Evolutionary conservation across 2,797 vertebrate genomes (phyloP), one percentile per base, ranked within the genome.

Genomic region (Parauchenoglanis punctatus): DNA sequence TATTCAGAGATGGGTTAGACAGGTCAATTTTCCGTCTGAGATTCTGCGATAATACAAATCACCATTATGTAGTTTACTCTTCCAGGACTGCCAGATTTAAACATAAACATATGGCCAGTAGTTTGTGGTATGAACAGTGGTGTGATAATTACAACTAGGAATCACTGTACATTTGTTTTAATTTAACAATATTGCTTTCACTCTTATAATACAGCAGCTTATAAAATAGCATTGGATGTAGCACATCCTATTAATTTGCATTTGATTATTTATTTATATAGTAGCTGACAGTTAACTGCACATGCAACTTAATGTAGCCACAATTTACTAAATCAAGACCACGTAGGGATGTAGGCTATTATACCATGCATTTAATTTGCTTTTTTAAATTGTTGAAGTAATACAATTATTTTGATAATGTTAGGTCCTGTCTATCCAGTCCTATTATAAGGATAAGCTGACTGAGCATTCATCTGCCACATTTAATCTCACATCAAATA

Each of bases 361-460:
- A 81, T 28, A 81, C 44, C 20, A 40, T 13, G 31, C 20, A 63
- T 63, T 44, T 63, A 81, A 81, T 81, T 59, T 1, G 0, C 46
- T 61, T 25, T 81, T 81, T 80, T 63, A 10, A 25, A 35, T 63
- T n/a, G 35, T 63, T 4, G n/a, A 81, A 25, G 20, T 44, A n/a
- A 81, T 81, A 44, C 40, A 63, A 61, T 78, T 31, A 78, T 81
- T 63, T 81, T n/a, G 35, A 44, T 46, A 44, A 44, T 44, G 23
- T 7, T 5, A 17, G 40, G 10, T 18, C 13, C 15, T 31, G 1
- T 18, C n/a, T 75, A 1, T 25, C 44, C 11, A 56, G 17, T 54
- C 28, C 49, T 54, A 15, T 54, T 31, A 31, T n/a, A 77, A 77
- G 49, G n/a, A 77, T 54, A 78, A 58, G 52, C 76, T 78, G 52